Base-by-base conservation (phyloP, 2,113 vertebrate species). In the Circaetus gallicus region DNA sequence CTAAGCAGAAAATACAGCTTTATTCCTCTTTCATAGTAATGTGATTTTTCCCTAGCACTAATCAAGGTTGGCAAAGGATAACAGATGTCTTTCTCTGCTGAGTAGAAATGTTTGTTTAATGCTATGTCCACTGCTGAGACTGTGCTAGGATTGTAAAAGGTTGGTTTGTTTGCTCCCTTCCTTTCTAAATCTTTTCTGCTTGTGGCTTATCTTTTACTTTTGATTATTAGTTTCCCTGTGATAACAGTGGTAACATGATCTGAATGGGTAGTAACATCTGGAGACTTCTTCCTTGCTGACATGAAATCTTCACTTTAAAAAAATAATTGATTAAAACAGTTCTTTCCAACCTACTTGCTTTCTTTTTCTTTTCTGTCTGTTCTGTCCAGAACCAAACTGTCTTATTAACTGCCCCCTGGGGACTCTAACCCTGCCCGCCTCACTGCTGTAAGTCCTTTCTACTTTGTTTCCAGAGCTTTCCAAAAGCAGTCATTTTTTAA, bases 321-420 rank as follows among this genome's bases (percentile, higher is more conserved):
- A 72, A 61, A 77, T 47, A 88, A 91, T 29, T 66, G 3, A 97
- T 97, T 97, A 97, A 97, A 97, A 36, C 82, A 90, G 71, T 96
- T 96, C 82, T 98, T 98, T 98, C 96, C 98, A 98, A 98, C 98
- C 97, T 98, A 95, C 98, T 98, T 98, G 97, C 96, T 98, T 98
- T 99, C 97, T 97, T 98, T 97, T 97, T 98, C 97, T 96, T 96
- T 97, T 97, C 98, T 98, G 97, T 98, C 98, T 98, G 98, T 99
- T 98, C 98, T 98, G 98, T 99, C 98, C 98, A 99, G 99, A 99
- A 99, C 98, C 99, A 99, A 98, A 99, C 99, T 99, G 99, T 99
- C 99, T 99, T 99, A 99, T 99, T 99, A 99, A 99, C 99, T 98
- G 98, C 99, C 98, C 99, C 99, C 96, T 99, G 99, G 99, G 99